Evolutionary conservation across 2,797 vertebrate species (phyloP).

Genomic region (Sebastes baramenuke): DNA sequence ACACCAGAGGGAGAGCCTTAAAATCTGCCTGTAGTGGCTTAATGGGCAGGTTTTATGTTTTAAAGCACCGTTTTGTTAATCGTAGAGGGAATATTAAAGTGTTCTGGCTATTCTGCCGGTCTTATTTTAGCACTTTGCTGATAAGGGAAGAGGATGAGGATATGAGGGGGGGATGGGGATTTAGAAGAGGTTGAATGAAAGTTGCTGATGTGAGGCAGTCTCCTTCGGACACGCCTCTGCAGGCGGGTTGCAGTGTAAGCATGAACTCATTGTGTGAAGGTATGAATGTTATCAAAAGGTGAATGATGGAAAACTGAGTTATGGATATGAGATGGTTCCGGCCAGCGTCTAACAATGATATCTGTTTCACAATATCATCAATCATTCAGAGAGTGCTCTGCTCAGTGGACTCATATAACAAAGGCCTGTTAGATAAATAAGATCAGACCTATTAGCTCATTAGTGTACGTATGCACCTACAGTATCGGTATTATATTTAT

Average conservation of each 20-base stretch:
- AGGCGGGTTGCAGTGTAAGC: slow-evolving; percentile 15
- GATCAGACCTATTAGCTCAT: neutral
- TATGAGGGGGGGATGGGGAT: neutral
- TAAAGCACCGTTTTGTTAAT: neutral
- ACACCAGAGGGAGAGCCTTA: neutral
- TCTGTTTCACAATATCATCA: neutral
- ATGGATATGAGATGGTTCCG: neutral
- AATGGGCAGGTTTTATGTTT: slow-evolving; percentile 5
- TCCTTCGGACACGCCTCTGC: slow-evolving; percentile 6
- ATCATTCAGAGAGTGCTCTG: neutral
- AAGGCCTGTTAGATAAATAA: neutral
- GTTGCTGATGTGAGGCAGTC: slow-evolving; percentile 23
- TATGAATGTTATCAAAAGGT: neutral
- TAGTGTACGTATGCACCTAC: neutral
- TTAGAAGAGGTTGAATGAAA: slow-evolving; percentile 4
- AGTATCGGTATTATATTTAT: neutral
- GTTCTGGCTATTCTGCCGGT: neutral
- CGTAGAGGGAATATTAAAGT: neutral
- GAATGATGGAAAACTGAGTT: neutral
- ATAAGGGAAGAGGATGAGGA: slow-evolving; percentile 2
- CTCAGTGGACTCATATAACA: neutral
- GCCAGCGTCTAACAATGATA: neutral
- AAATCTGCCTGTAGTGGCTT: neutral
- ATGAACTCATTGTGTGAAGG: neutral
- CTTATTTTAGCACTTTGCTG: slow-evolving; percentile 13